phyloP scores from a whole-genome alignment of 2,888 invertebrate genomes.

The Apotomis capreana region DNA sequence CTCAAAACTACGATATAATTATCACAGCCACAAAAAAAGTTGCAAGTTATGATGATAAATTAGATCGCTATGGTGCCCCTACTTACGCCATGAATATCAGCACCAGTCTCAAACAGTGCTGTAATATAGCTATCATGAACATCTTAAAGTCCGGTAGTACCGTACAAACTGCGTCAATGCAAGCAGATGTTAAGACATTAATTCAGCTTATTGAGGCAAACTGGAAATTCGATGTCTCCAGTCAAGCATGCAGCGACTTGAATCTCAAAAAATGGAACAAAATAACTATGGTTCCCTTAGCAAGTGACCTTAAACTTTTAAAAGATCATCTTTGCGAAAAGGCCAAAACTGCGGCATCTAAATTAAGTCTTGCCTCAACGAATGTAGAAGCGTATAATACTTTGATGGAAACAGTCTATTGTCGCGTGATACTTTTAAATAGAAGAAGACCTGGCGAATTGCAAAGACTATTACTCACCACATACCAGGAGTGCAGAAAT shows the following conservation, averaged over 20 bases:
- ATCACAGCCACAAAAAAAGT: slow-evolving; percentile 39
- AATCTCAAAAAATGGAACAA: slow-evolving; percentile 44
- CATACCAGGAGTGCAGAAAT: slow-evolving; percentile 4
- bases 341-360: slow-evolving; percentile 24
- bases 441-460: slow-evolving; percentile 30
- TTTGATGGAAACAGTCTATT: slow-evolving; percentile 5
- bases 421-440: slow-evolving; percentile 16
- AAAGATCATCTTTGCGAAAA: slow-evolving; percentile 43
- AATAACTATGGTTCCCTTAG: slow-evolving; percentile 44
- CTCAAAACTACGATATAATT: slow-evolving; percentile 37
- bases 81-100: no score
- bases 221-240: slow-evolving; percentile 42
- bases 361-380: slow-evolving; percentile 2
- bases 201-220: slow-evolving; percentile 27
- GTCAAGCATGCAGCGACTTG: slow-evolving; percentile 41
- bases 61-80: no score
- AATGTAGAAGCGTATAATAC: no score
- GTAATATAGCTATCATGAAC: slow-evolving; percentile 35
- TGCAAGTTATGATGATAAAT: slow-evolving; percentile 20
- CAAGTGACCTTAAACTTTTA: slow-evolving; percentile 43
- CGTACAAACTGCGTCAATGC: slow-evolving; percentile 14
- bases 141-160: slow-evolving; percentile 1
- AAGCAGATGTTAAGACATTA: slow-evolving; percentile 40
- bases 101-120: slow-evolving; percentile 25
- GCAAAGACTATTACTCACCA: not conserved